These are phyloP conservation scores for Nipponacmea schrenckii DNA, from an alignment of 2,888 invertebrate species.

Conservation along the genomic window DNA sequence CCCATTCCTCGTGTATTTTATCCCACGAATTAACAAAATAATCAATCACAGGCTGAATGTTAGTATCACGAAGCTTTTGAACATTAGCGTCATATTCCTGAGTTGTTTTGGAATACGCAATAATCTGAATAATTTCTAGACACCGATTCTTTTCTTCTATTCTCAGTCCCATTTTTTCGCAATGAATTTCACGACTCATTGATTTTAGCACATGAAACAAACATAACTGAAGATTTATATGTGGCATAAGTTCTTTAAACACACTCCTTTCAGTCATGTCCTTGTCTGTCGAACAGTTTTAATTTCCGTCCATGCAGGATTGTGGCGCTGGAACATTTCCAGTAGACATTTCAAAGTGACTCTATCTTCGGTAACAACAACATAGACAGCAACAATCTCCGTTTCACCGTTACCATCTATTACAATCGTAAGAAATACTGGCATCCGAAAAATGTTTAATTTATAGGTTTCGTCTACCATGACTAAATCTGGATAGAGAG, in stretches of 20 bases:
- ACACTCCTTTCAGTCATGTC: background rate
- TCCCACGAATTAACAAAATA: background rate
- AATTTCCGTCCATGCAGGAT: background rate
- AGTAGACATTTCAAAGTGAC: background rate
- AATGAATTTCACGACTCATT: background rate
- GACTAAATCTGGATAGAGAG: background rate
- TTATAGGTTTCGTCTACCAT: constrained; percentile 5
- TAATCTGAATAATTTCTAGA: background rate
- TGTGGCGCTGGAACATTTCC: background rate
- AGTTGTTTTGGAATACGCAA: background rate
- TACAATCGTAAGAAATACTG: background rate
- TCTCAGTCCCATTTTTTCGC: background rate
- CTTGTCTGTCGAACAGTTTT: background rate
- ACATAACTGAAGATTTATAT: background rate
- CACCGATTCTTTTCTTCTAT: background rate
- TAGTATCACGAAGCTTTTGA: background rate
- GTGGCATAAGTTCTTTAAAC: background rate
- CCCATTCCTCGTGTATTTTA: background rate
- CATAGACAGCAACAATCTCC: background rate
- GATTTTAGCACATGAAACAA: background rate
- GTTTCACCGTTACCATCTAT: constrained; percentile 4
- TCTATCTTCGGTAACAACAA: background rate
- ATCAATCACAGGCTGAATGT: background rate
- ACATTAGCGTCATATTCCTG: background rate
- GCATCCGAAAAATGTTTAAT: background rate